phyloP scores from a whole-genome alignment of 2,888 invertebrate genomes.

The Megamerina dolium region DNA sequence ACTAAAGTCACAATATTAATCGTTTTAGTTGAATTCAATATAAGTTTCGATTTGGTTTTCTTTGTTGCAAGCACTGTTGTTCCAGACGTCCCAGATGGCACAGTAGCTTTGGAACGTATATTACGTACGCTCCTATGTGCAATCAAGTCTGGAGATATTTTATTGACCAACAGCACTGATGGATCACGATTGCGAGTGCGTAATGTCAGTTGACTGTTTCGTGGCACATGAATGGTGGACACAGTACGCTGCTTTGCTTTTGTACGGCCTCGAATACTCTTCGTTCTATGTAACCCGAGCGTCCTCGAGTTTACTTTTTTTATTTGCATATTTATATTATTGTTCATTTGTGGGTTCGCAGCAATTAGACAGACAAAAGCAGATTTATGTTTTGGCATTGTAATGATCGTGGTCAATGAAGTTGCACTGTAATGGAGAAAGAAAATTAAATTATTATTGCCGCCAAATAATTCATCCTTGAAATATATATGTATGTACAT shows the following conservation, averaged over 20 bases:
- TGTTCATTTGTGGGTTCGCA: slow-evolving; percentile 23
- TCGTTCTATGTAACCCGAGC: too few species aligned
- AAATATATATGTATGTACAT: too few species aligned
- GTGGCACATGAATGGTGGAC: too few species aligned
- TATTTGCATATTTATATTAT: slow-evolving; percentile 16
- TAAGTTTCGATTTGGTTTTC: slow-evolving; percentile 13
- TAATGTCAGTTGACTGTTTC: too few species aligned
- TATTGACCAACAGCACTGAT: slow-evolving; percentile 9
- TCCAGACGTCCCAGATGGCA: too few species aligned
- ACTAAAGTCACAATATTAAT: slow-evolving; percentile 13
- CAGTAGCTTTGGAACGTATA: too few species aligned
- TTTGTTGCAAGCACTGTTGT: slow-evolving; percentile 9
- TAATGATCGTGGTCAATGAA: slow-evolving; percentile 19
- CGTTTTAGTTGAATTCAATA: slow-evolving; percentile 15
- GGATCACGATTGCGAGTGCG: slow-evolving; percentile 14
- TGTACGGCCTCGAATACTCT: slow-evolving; percentile 3
- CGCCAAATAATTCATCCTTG: too few species aligned
- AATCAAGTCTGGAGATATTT: too few species aligned
- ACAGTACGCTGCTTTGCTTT: slow-evolving; percentile 2
- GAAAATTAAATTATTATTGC: too few species aligned
- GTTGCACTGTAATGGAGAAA: too few species aligned
- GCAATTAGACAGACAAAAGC: slow-evolving; percentile 28
- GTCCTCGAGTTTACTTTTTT: too few species aligned
- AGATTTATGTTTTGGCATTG: slow-evolving; percentile 23
- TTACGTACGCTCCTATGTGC: too few species aligned